Evolutionary conservation across 1,140 invertebrate species (phyloP), one percentile per base, ranked within the genome.

Genomic region (Drosophila subpulchrella): DNA sequence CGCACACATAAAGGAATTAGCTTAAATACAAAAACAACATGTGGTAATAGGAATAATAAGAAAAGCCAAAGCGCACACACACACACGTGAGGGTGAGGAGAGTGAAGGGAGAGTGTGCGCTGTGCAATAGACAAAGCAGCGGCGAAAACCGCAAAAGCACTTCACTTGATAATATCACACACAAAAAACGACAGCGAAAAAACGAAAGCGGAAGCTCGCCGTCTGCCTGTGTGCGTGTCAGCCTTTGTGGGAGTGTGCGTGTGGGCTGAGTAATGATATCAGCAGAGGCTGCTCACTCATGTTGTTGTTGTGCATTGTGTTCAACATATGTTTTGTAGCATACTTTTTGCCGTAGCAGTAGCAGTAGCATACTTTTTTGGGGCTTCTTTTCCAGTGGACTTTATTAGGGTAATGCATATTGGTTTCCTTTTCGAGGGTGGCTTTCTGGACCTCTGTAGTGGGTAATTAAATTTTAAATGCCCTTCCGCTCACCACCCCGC

Each of bases 11-110:
- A 77, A 88, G 82, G 84, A 88, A 88, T 88, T 88, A 89, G 84
- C 84, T 88, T 84, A 89, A 89, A 88, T 88, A 89, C 84, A 89
- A 88, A 89, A 88, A 88, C 84, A 89, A 88, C 84, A 88, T 89
- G 80, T 75, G 83, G 83, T 83, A 88, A 88, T 80, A 80, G 84
- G 75, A 79, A 88, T 88, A 88, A 88, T 88, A 88, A 88, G 71
- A 85, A 86, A 67, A 81, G 82, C 82, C 82, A 86, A 78, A 81
- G 74, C 78, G 68, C 74, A 81, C 66, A 62, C 70, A 60, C 70
- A 59, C 75, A 32, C 57, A 41, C 10, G 56, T 24, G 60, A 34
- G 61, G 24, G 46, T 8, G n/a, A 15, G 6, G 3, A 13, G 42
- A 20, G 11, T 24, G 17, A 42, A 13, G 27, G 39, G 41, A 20